Conservation (phyloP, 2,797 vertebrate genomes). For the Paratrypauchen microcephalus region DNA sequence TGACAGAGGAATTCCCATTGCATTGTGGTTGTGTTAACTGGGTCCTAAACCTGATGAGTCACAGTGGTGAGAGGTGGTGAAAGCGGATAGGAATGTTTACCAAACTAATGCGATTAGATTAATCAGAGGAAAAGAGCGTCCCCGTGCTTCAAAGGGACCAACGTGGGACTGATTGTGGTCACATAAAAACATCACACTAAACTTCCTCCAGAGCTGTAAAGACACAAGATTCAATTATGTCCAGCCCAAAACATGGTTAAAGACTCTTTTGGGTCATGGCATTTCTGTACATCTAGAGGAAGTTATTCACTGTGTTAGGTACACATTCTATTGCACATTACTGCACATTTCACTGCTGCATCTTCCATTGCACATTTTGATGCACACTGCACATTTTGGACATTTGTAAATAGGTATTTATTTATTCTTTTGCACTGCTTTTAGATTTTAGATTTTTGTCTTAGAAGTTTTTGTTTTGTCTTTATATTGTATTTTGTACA, state of each 20-base stretch:
- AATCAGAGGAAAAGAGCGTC: background rate
- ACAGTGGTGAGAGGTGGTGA: constrained; percentile 8
- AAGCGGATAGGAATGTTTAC: constrained; percentile 8
- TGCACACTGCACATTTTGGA: too few species aligned
- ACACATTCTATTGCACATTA: too few species aligned
- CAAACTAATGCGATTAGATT: constrained; percentile 1
- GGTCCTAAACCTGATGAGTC: constrained; percentile 10
- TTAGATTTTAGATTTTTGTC: too few species aligned
- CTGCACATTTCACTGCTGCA: too few species aligned
- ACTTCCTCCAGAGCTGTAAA: constrained; percentile 8
- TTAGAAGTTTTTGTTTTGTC: too few species aligned
- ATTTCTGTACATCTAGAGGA: background rate
- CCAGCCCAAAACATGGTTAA: constrained; percentile 5
- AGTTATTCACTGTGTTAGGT: background rate
- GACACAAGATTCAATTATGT: constrained; percentile 11
- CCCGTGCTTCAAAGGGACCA: constrained; percentile 4
- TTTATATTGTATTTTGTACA: too few species aligned
- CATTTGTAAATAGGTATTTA: too few species aligned
- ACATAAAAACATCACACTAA: constrained; percentile 19
- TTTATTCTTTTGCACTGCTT: too few species aligned
- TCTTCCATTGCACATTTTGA: too few species aligned
- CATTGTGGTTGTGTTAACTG: constrained; percentile 8
- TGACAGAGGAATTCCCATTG: constrained; percentile 15
- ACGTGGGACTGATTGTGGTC: constrained; percentile 10
- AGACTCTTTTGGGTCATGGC: background rate